Base-by-base conservation (phyloP, 2,113 vertebrate genomes). In the Callithrix jacchus region DNA sequence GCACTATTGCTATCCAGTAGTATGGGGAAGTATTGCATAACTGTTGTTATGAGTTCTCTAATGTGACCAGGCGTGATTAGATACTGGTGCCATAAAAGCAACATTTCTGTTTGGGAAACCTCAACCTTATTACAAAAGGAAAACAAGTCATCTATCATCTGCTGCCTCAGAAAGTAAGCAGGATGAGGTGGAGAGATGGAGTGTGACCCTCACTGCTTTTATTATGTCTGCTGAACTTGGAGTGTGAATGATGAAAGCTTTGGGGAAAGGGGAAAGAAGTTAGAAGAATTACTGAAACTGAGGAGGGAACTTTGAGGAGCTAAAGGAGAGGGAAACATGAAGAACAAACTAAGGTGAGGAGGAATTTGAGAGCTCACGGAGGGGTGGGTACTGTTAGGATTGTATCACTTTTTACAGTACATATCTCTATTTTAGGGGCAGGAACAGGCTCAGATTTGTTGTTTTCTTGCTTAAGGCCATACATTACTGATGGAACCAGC, bases 241-340 rank as follows among this genome's bases (percentile, higher is more conserved):
- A 81, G 35, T 93, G 17, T 93, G 79, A 92, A 40, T 68, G 56
- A 58, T 76, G 71, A 56, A 93, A 71, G 35, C 42, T 96, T 94
- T 81, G 45, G 20, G 37, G 54, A 74, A 93, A 86, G 64, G 92
- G 30, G 77, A 47, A 84, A 95, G n/a, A 83, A 79, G 30, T 6
- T 74, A 21, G 58, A 79, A 87, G 37, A 80, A 40, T 82, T 70
- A 68, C 21, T 79, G 56, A 96, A 93, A 94, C n/a, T 68, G 23
- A 74, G 56, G 54, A 76, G 17, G 35, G 40, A 77, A 16, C 12
- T 92, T 66, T 47, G 70, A 97, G 49, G 73, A 71, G 3, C 27
- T 84, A 56, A 32, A 80, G 18, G 58, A 94, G 27, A 56, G 58
- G 49, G 23, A 84, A 64, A 82, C 52, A 42, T 37, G 56, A 83